These are phyloP conservation scores for Dicrostonyx torquatus DNA, from an alignment of 2,797 vertebrate genomes.

Conservation along the genomic window DNA sequence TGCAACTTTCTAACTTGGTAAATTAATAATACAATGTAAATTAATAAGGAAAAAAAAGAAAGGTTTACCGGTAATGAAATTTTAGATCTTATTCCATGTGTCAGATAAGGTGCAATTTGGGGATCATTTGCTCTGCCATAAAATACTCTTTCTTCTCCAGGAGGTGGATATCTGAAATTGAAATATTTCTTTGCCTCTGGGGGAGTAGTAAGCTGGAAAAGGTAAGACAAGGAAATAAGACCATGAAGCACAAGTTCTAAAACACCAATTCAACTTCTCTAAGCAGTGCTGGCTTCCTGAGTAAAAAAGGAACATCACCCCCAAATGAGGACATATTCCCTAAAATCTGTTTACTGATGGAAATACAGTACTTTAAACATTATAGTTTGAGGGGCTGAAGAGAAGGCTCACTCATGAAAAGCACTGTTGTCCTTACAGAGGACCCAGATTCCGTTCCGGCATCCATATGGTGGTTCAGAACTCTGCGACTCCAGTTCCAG, in stretches of 20 bases:
- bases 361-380: conserved; percentile 22
- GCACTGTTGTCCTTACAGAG: background rate
- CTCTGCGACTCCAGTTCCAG: background rate
- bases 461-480: background rate
- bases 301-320: background rate
- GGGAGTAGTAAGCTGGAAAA: conserved; percentile 88
- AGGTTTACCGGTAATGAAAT: conserved; percentile 84
- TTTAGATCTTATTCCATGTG: conserved; percentile 87
- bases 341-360: background rate
- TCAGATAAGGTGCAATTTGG: conserved; percentile 85
- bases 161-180: conserved; percentile 86
- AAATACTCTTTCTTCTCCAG: conserved; percentile 88
- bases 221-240: conserved; percentile 66
- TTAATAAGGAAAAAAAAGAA: background rate
- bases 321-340: background rate
- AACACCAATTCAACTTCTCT: background rate
- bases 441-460: background rate
- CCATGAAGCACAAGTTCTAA: background rate
- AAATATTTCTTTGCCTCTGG: conserved; percentile 87
- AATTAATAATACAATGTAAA: background rate
- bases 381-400: background rate
- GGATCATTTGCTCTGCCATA: conserved; percentile 91
- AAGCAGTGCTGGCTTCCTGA: background rate
- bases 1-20: background rate
- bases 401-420: background rate